Conservation (phyloP, 2,888 invertebrate species). For the Chirona hameri region DNA sequence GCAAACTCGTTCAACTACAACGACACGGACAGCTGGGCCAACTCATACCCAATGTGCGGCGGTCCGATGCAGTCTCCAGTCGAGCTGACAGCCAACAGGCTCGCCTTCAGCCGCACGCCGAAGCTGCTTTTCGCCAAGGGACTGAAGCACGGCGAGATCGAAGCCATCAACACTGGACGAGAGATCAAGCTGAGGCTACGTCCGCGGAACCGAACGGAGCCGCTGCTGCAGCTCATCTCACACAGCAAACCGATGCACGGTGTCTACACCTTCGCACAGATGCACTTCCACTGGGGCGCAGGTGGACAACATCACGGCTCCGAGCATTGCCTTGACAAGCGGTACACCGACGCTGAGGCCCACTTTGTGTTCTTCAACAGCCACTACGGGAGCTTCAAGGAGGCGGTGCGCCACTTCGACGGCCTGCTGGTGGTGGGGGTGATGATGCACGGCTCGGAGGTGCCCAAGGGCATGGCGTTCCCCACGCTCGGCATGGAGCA, state of each 20-base stretch:
- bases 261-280: neutral
- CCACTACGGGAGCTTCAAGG: neutral
- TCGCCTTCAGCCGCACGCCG: neutral
- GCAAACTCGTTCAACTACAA: neutral
- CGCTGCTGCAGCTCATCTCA: neutral
- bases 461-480: neutral
- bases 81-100: too few relatives aligned
- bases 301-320: neutral
- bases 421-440: neutral
- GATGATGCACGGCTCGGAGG: neutral
- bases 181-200: neutral
- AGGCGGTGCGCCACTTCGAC: neutral
- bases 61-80: too few relatives aligned
- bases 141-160: neutral
- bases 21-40: neutral
- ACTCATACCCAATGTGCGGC: too few relatives aligned
- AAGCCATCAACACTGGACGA: neutral
- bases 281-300: constrained; percentile 12
- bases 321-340: neutral
- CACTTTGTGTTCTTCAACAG: constrained; percentile 13
- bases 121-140: neutral
- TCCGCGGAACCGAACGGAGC: neutral
- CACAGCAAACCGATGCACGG: neutral
- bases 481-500: neutral
- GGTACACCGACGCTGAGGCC: neutral